phyloP scores from a whole-genome alignment of 2,888 invertebrate species.

The Sinotaia quadrata region DNA sequence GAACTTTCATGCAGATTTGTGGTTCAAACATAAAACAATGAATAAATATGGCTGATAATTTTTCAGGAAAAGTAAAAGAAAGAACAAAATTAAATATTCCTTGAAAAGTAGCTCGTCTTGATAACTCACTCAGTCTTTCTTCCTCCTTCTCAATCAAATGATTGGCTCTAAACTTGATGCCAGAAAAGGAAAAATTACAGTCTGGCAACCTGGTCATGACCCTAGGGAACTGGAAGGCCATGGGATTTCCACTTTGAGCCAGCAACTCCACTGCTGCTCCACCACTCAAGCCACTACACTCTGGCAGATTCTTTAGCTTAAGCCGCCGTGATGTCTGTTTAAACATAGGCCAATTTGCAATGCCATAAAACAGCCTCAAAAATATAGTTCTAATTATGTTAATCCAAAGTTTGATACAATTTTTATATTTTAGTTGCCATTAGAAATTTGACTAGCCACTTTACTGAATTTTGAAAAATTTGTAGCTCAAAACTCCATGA shows the following conservation, averaged over 20 bases:
- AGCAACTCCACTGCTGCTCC: constrained; percentile 89
- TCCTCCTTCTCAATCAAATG: constrained; percentile 55
- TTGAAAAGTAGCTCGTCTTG: neutral
- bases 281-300: constrained; percentile 83
- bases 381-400: no score
- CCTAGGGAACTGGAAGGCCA: constrained; percentile 75
- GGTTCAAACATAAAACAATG: no score
- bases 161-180: constrained; percentile 71
- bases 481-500: no score
- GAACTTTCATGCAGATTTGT: no score
- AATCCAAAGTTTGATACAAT: no score
- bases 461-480: no score
- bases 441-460: no score
- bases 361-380: no score
- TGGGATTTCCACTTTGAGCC: constrained; percentile 78
- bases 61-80: neutral
- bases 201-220: constrained; percentile 77
- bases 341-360: no score
- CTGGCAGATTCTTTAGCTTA: constrained; percentile 84
- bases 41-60: neutral
- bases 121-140: constrained; percentile 54
- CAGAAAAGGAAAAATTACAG: constrained; percentile 94
- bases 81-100: neutral
- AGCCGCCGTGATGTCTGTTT: constrained; percentile 83
- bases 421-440: no score